phyloP scores from a whole-genome alignment of 2,797 vertebrate species.

The Antennarius maculatus region DNA sequence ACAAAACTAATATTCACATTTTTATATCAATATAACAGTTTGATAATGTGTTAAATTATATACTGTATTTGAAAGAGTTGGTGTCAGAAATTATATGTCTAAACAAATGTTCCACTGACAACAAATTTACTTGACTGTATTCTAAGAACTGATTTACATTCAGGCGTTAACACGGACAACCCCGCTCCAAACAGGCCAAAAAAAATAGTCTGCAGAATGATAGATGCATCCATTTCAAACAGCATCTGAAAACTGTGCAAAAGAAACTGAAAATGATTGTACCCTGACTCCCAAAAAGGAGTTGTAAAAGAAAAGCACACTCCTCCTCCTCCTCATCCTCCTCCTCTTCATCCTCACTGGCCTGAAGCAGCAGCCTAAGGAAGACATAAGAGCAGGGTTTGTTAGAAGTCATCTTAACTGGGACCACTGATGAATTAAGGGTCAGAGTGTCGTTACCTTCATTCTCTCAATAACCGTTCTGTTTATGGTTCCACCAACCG shows the following conservation, averaged over 20 bases:
- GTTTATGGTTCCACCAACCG: constrained; percentile 59
- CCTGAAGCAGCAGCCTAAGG: constrained; percentile 14
- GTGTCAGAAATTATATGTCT: no score
- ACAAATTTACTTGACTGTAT: neutral
- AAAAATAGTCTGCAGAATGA: neutral
- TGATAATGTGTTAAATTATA: neutral
- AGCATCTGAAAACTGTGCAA: neutral
- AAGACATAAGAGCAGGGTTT: neutral
- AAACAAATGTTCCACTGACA: no score
- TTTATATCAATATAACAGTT: constrained; percentile 1
- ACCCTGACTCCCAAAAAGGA: constrained; percentile 65
- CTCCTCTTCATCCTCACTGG: constrained; percentile 10
- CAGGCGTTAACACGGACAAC: neutral
- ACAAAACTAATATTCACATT: neutral
- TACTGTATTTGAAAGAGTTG: neutral
- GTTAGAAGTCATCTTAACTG: no score
- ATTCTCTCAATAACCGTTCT: constrained; percentile 13
- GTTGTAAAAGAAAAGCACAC: neutral
- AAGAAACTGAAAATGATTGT: constrained; percentile 11
- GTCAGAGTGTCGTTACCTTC: constrained; percentile 48
- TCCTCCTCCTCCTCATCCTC: no score
- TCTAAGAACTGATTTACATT: neutral
- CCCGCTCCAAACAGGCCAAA: neutral
- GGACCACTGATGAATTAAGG: neutral
- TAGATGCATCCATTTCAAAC: neutral